Evolutionary conservation across 2,888 invertebrate genomes (phyloP).

Genomic region (Diogma glabrata): DNA sequence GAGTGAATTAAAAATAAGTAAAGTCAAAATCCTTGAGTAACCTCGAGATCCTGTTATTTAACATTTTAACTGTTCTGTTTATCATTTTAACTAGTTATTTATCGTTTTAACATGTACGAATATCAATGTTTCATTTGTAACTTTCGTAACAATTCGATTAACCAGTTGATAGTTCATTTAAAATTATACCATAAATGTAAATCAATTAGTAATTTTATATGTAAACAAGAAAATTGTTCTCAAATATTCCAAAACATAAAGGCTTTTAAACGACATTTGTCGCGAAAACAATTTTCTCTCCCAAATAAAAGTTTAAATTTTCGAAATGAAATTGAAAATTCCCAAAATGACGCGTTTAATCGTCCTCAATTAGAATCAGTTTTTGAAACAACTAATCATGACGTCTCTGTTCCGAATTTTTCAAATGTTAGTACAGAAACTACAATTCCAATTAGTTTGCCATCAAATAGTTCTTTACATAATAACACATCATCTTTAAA

Average conservation of each 20-base stretch:
- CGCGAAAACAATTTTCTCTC: neutral
- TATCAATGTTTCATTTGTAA: constrained; percentile 1
- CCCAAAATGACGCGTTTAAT: neutral
- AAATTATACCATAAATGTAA: constrained; percentile 1
- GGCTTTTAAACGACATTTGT: neutral
- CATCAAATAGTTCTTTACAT: neutral
- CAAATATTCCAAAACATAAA: constrained; percentile 5
- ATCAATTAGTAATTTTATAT: neutral
- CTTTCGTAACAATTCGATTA: neutral
- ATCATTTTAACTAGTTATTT: neutral
- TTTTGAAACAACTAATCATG: neutral
- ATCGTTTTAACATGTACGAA: neutral
- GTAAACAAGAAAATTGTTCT: neutral
- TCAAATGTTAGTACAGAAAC: neutral
- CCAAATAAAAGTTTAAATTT: neutral
- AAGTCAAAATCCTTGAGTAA: neutral
- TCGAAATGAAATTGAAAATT: neutral
- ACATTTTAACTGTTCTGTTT: too few species aligned
- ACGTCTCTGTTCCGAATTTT: neutral
- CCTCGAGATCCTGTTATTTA: neutral
- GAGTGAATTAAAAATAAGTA: too few species aligned
- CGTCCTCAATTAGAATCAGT: neutral
- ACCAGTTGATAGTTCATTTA: neutral
- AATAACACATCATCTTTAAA: neutral
- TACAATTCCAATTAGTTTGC: neutral